phyloP scores from a whole-genome alignment of 2,888 invertebrate genomes.

The Pachymerium ferrugineum region DNA sequence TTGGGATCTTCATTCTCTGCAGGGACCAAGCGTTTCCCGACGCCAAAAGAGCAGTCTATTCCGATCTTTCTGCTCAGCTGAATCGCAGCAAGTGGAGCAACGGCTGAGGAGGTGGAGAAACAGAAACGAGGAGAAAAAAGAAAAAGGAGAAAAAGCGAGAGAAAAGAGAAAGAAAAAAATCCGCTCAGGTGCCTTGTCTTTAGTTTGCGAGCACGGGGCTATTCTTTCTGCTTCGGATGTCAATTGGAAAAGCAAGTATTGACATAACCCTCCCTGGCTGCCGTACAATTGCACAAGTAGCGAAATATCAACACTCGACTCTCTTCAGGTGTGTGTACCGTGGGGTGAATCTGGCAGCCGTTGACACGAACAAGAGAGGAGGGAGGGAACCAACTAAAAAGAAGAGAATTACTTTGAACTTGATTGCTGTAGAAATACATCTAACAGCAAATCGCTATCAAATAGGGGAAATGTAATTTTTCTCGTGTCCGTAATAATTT shows the following conservation, averaged over 20 bases:
- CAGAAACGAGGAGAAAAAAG: background rate
- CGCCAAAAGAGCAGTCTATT: conserved; percentile 21
- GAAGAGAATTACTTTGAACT: background rate
- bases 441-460: background rate
- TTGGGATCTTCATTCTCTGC: conserved; percentile 17
- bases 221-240: conserved; percentile 30
- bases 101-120: background rate
- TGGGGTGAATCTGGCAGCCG: conserved; percentile 18
- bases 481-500: no score
- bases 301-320: conserved; percentile 32
- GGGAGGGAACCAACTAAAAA: no score
- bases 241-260: conserved; percentile 33
- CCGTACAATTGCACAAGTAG: conserved; percentile 28
- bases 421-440: background rate
- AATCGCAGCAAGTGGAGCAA: background rate
- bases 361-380: background rate
- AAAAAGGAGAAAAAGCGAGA: background rate
- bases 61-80: conserved; percentile 21
- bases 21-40: conserved; percentile 18
- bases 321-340: conserved; percentile 18
- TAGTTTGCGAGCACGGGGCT: conserved; percentile 30
- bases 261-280: conserved; percentile 29
- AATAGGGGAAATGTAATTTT: no score
- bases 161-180: conserved; percentile 3
- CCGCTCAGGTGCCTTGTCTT: conserved; percentile 17